A percentile compares a stretch with the other conserved stretches of the same genome.
Conservation (phyloP, 2,113 vertebrate genomes). For the Aplodontia rufa region DNA sequence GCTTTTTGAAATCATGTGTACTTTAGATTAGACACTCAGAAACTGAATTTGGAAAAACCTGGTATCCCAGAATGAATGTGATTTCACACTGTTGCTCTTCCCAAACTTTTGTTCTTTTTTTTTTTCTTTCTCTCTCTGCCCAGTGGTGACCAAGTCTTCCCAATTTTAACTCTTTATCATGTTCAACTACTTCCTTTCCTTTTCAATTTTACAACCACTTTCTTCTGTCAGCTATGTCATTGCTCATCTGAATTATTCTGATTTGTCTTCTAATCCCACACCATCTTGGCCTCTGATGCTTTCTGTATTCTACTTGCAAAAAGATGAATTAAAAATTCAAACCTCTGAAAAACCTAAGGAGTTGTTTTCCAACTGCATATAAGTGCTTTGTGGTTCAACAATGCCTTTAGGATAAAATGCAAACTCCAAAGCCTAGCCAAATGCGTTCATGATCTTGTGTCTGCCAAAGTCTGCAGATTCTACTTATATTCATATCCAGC, state of each 20-base stretch:
- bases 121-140: not conserved
- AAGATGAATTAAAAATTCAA: conserved; percentile 45
- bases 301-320: not conserved
- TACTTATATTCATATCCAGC: not conserved
- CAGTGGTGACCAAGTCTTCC: not conserved
- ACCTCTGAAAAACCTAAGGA: not conserved
- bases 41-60: not conserved
- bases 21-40: not conserved
- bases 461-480: not conserved
- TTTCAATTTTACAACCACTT: not conserved
- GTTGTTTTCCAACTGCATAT: not conserved
- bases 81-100: not conserved
- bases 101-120: not conserved
- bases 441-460: not conserved
- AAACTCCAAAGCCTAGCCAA: not conserved
- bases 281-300: not conserved
- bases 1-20: not conserved
- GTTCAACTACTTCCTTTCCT: not conserved
- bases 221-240: not conserved
- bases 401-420: not conserved
- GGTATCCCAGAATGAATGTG: not conserved
- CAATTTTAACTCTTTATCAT: not conserved
- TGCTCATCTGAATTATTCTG: not conserved
- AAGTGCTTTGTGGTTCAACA: not conserved
- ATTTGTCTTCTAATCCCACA: not conserved